Evolutionary conservation across 2,888 invertebrate species (phyloP), one percentile per base, ranked within the genome.

Genomic region (Brachyptera risi): DNA sequence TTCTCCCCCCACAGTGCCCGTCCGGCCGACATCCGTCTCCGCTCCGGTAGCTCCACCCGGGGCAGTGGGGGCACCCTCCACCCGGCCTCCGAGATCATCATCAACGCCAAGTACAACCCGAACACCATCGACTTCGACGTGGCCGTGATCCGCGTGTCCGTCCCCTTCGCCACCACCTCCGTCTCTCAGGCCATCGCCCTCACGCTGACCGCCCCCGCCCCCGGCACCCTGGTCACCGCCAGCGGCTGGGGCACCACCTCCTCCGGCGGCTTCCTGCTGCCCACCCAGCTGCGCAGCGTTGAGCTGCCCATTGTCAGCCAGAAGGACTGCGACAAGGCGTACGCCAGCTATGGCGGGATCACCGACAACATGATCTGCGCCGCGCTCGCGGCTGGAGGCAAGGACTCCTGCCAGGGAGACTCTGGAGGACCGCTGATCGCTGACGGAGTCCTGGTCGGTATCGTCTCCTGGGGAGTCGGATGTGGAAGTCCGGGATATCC

Each of bases 111-210:
- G 7, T 86, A 81, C 67, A 73, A 75, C 11, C 78, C 73, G 58
- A 67, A 68, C 0, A 74, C 73, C n/a, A 80, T 81, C 71, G 83
- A 85, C 62, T 80, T 76, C 59, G 86, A 86, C 58, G 76, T 83
- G 35, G 83, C 84, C 0, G 67, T 85, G 1, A 67, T 86, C 5
- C 77, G 80, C 73, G 72, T 86, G 1, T 66, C 76, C 0, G 74
- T 73, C 7, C 76, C 79, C 19, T 23, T 11, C 37, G 27, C 26
- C 44, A 1, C 27, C 58, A 24, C 47, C n/a, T 27, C 58, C 15
- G n/a, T n/a, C n/a, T n/a, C n/a, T n/a, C n/a, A n/a, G n/a, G 44
- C 44, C 42, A 44, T 58, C 26, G 27, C 26, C 24, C 27, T 58
- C 27, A 27, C 44, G n/a, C n/a, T 13, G 27, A 27, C 40, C 44